Percentiles rank a stretch among this genome's conserved stretches.
Evolutionary conservation across 2,888 invertebrate species (phyloP).

Genomic region (Harmothoe impar): DNA sequence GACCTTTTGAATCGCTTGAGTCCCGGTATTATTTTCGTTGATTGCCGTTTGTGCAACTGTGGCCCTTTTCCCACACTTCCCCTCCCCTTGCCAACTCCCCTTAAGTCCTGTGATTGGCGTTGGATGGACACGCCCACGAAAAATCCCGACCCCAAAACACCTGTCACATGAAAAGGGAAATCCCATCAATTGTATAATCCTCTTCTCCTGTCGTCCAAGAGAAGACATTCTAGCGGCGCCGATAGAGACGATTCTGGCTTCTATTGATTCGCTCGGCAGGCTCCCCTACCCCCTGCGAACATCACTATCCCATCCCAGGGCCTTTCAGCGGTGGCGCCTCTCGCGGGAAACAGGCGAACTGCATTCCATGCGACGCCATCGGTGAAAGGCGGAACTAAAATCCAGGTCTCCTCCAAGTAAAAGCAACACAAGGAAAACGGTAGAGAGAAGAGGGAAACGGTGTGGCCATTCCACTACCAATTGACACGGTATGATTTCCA

Average conservation of each 20-base stretch:
- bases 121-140: background rate
- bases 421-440: background rate
- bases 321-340: slow-evolving; percentile 29
- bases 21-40: slow-evolving; percentile 57
- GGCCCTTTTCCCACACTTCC: slow-evolving; percentile 1
- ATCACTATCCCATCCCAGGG: background rate
- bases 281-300: background rate
- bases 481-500: background rate
- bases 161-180: background rate
- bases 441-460: background rate
- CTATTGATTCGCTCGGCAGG: background rate
- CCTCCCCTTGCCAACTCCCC: background rate
- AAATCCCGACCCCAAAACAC: background rate
- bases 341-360: slow-evolving; percentile 25
- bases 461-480: background rate
- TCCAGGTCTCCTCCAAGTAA: background rate
- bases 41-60: slow-evolving; percentile 1
- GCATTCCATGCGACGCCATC: slow-evolving; percentile 12
- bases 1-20: slow-evolving; percentile 56
- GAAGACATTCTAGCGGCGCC: slow-evolving; percentile 11
- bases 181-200: slow-evolving; percentile 12
- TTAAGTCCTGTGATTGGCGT: slow-evolving; percentile 15
- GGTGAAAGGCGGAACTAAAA: slow-evolving; percentile 41
- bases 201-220: background rate
- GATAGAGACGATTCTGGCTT: background rate